Conservation (phyloP, 2,888 invertebrate species). For the Chrysolina americana region DNA sequence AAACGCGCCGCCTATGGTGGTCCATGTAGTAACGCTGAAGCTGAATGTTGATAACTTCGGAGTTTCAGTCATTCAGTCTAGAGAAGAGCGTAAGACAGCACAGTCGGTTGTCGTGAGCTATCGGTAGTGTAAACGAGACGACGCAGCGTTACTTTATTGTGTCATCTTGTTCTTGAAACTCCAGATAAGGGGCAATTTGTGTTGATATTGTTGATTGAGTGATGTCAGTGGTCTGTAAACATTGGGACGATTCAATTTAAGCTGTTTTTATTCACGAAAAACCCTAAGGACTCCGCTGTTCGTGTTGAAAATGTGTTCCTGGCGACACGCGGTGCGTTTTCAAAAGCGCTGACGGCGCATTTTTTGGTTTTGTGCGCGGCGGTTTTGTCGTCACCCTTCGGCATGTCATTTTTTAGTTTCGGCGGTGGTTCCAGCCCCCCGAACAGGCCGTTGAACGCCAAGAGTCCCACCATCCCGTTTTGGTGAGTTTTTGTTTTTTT, state of each 20-base stretch:
- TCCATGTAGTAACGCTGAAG: conserved; percentile 4
- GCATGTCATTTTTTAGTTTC: conserved; percentile 62
- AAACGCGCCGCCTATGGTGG: conserved; percentile 10
- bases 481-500: conserved; percentile 60
- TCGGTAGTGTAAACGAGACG: neutral
- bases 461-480: conserved; percentile 64
- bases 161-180: neutral
- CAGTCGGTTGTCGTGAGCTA: neutral
- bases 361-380: conserved; percentile 38
- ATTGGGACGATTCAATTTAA: neutral
- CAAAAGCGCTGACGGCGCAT: conserved; percentile 44
- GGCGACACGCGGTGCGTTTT: conserved; percentile 24
- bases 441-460: conserved; percentile 60
- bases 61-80: conserved; percentile 16
- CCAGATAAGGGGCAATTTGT: neutral
- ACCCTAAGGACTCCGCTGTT: conserved; percentile 1
- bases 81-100: neutral
- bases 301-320: conserved; percentile 28
- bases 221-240: conserved; percentile 30
- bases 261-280: conserved; percentile 12
- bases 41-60: conserved; percentile 10
- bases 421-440: conserved; percentile 58
- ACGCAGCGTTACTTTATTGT: neutral
- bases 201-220: conserved; percentile 15
- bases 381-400: conserved; percentile 9